Evolutionary conservation across 2,888 invertebrate species (phyloP).

Genomic region (Apamea monoglypha): DNA sequence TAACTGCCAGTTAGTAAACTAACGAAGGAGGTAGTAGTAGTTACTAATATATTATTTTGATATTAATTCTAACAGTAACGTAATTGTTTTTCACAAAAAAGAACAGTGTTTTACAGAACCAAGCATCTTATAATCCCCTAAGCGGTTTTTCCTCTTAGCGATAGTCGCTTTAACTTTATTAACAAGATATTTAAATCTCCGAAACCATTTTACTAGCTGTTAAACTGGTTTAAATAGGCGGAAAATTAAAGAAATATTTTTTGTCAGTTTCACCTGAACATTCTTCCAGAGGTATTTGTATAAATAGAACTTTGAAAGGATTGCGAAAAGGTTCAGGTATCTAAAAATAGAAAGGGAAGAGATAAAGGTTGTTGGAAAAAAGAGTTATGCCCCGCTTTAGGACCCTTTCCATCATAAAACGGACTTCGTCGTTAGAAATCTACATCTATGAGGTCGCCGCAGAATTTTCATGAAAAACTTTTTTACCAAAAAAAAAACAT

Average conservation of each 20-base stretch:
- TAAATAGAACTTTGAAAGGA: slow-evolving; percentile 22
- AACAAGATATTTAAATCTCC: slow-evolving; percentile 39
- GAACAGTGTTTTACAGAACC: neutral
- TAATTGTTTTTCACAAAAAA: neutral
- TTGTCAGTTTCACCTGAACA: neutral
- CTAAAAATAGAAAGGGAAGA: slow-evolving; percentile 16
- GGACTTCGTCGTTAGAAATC: neutral
- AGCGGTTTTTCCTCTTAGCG: slow-evolving; percentile 10
- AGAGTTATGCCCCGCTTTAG: neutral
- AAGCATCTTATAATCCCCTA: neutral
- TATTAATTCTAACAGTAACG: too few relatives aligned
- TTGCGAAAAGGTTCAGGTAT: slow-evolving; percentile 6
- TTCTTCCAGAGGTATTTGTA: neutral
- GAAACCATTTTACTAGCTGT: slow-evolving; percentile 25
- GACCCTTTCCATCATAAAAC: slow-evolving; percentile 17
- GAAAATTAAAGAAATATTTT: slow-evolving; percentile 45
- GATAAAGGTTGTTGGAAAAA: slow-evolving; percentile 22
- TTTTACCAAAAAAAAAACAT: too few relatives aligned
- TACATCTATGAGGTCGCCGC: too few relatives aligned
- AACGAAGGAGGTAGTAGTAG: too few relatives aligned
- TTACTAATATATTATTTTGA: too few relatives aligned
- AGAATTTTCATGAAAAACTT: too few relatives aligned
- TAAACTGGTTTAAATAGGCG: slow-evolving; percentile 26
- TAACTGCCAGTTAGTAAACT: too few relatives aligned
- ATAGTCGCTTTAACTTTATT: slow-evolving; percentile 13